These are phyloP conservation scores for Motacilla alba DNA, from an alignment of 2,113 vertebrate genomes.

Conservation along the genomic window DNA sequence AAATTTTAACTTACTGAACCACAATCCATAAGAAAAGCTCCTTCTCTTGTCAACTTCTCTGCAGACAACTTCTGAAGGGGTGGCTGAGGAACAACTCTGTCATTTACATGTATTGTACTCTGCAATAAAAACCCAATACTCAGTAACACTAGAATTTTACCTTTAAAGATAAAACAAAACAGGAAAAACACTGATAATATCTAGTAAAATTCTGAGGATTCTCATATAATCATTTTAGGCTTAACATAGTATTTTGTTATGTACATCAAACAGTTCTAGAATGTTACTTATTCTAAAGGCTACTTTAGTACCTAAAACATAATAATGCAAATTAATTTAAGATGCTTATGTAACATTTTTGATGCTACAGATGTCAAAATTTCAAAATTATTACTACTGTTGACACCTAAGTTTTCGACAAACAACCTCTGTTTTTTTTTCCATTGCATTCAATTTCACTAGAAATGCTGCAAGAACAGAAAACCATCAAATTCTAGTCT, in stretches of 20 bases:
- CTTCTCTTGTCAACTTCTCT: conserved; percentile 88
- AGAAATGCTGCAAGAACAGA: not conserved
- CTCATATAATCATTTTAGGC: not conserved
- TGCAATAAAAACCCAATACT: conserved; percentile 47
- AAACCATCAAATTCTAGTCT: not conserved
- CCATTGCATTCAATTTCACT: not conserved
- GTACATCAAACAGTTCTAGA: not conserved
- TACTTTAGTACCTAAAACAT: not conserved
- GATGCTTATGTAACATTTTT: not conserved
- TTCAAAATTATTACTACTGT: not conserved
- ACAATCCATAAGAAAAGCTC: conserved; percentile 95
- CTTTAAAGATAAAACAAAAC: not conserved
- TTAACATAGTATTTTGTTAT: not conserved
- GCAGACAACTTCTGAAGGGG: conserved; percentile 87
- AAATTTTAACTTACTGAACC: conserved; percentile 80
- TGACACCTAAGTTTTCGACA: not conserved
- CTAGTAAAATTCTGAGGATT: not conserved
- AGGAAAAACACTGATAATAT: not conserved
- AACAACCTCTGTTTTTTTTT: not conserved
- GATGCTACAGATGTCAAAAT: not conserved
- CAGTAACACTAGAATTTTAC: not conserved
- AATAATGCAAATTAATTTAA: not conserved
- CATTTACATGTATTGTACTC: conserved; percentile 89
- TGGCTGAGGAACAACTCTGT: conserved; percentile 89
- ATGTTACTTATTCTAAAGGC: not conserved